Conservation (phyloP, 2,113 vertebrate species). For the Nothobranchius furzeri region DNA sequence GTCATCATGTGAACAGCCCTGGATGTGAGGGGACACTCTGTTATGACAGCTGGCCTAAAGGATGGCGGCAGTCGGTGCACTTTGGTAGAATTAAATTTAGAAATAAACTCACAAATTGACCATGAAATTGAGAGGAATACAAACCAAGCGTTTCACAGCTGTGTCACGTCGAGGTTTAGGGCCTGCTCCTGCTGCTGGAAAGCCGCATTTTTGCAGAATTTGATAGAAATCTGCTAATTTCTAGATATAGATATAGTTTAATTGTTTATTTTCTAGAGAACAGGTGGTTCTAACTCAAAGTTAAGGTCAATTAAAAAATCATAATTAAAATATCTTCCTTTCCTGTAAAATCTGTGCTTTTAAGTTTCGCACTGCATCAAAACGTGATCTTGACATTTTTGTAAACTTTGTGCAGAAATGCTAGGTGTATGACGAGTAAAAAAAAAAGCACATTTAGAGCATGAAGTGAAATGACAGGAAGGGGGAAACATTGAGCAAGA, state of each 20-base stretch:
- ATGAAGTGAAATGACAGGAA: constrained; percentile 11
- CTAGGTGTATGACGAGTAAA: neutral
- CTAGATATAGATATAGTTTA: constrained; percentile 13
- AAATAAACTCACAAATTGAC: constrained; percentile 68
- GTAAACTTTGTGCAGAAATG: neutral
- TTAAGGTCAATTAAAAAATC: neutral
- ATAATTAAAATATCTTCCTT: neutral
- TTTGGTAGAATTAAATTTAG: constrained; percentile 64
- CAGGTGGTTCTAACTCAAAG: neutral
- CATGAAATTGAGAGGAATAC: constrained; percentile 55
- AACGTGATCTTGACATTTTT: neutral
- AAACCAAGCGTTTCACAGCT: constrained; percentile 33
- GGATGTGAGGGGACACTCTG: constrained; percentile 47
- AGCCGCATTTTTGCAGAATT: neutral
- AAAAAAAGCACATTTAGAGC: constrained; percentile 8
- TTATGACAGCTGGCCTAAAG: constrained; percentile 68
- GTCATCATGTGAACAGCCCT: constrained; percentile 51
- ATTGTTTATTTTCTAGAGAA: neutral
- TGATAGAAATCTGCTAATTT: constrained; percentile 7
- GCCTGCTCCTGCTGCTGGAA: constrained; percentile 14
- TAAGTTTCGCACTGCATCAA: constrained; percentile 9
- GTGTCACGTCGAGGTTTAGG: constrained; percentile 7
- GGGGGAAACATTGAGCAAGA: constrained; percentile 22
- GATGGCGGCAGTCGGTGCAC: constrained; percentile 38
- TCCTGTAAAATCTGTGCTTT: constrained; percentile 5